phyloP scores from a whole-genome alignment of 2,888 invertebrate genomes.

The Agonopterix alstromeriana region DNA sequence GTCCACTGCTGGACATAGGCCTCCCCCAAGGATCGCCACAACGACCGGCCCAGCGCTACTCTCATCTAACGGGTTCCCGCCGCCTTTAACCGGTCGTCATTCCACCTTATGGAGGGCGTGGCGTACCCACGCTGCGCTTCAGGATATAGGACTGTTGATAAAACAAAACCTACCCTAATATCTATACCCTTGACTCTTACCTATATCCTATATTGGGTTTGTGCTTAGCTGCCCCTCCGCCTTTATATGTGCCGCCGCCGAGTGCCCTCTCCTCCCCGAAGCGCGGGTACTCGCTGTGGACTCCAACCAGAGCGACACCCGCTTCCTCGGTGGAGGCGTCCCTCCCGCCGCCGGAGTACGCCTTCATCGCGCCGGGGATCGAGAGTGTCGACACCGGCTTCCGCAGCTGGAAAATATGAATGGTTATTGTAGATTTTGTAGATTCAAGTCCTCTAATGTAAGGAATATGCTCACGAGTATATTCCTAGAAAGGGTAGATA shows the following conservation, averaged over 20 bases:
- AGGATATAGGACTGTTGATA: too few species aligned
- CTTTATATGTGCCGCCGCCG: conserved; percentile 86
- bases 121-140: too few species aligned
- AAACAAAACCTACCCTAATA: too few species aligned
- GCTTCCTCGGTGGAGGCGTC: conserved; percentile 85
- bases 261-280: conserved; percentile 92
- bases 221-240: conserved; percentile 85
- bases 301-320: conserved; percentile 92
- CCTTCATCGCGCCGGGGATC: conserved; percentile 96
- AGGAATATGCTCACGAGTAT: too few species aligned
- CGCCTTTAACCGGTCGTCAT: too few species aligned
- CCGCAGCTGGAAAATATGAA: conserved; percentile 85
- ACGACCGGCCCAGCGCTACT: too few species aligned
- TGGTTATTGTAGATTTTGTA: conserved; percentile 1
- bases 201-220: conserved; percentile 97
- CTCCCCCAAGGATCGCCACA: too few species aligned
- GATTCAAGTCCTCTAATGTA: too few species aligned
- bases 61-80: too few species aligned
- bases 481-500: too few species aligned
- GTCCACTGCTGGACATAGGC: too few species aligned
- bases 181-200: conserved; percentile 38
- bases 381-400: conserved; percentile 98
- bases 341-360: conserved; percentile 79
- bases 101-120: too few species aligned
- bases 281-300: conserved; percentile 93